phyloP scores from a whole-genome alignment of 1,140 invertebrate genomes.

The Phocides pigmalion region DNA sequence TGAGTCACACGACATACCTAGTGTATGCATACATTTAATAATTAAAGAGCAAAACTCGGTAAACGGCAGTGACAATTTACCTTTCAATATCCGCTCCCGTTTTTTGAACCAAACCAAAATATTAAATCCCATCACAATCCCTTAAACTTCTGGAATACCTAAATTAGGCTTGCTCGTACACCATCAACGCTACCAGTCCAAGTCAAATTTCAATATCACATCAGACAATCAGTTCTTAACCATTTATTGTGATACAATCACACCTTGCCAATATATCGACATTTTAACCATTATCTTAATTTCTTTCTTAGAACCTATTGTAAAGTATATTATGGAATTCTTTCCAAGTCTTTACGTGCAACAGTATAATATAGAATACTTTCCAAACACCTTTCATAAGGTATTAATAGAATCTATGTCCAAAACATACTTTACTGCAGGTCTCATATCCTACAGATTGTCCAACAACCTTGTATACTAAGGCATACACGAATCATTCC shows the following conservation, averaged over 20 bases:
- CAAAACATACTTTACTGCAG: slow-evolving; percentile 11
- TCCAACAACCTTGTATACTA: not conserved
- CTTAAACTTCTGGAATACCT: not conserved
- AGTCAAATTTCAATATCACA: slow-evolving; percentile 9
- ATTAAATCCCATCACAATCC: slow-evolving; percentile 9
- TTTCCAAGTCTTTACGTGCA: not conserved
- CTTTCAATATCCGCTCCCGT: not conserved
- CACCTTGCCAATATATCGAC: slow-evolving; percentile 1
- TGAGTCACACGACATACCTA: slow-evolving; percentile 10
- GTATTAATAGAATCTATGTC: not conserved
- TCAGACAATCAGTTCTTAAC: slow-evolving; percentile 26
- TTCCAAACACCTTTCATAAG: not conserved
- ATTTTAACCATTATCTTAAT: slow-evolving; percentile 11
- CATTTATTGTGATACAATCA: slow-evolving; percentile 22
- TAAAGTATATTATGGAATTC: slow-evolving; percentile 1
- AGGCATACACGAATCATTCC: slow-evolving; percentile 2
- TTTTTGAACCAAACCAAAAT: slow-evolving; percentile 9
- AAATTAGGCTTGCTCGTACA: not conserved
- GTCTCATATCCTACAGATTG: not conserved
- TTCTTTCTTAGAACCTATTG: not conserved
- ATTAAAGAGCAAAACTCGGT: slow-evolving; percentile 27
- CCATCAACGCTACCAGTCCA: slow-evolving; percentile 3
- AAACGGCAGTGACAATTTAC: slow-evolving; percentile 28
- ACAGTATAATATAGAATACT: not conserved
- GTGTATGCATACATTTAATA: slow-evolving; percentile 14